Conservation (phyloP, 2,797 vertebrate species). For the Chaetodon trifasciatus region DNA sequence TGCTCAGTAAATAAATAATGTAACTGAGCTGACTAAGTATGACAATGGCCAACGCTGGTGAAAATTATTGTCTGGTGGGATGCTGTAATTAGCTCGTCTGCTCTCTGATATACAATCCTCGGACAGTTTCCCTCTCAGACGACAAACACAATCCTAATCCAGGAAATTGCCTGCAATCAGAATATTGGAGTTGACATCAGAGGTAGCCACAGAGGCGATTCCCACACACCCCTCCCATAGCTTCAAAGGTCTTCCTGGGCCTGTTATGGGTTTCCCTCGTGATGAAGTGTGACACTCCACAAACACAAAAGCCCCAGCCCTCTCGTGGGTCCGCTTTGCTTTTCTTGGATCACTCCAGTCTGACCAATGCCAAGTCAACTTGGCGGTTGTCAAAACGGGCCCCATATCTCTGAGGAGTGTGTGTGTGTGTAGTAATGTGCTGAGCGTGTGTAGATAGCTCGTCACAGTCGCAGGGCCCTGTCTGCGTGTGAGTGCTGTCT, state of each 20-base stretch:
- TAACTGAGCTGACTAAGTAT: conserved; percentile 25
- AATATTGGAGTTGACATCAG: conserved; percentile 94
- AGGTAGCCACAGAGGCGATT: conserved; percentile 88
- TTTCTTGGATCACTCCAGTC: conserved; percentile 81
- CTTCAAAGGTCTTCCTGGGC: conserved; percentile 93
- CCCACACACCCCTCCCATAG: conserved; percentile 86
- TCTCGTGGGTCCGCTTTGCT: conserved; percentile 92
- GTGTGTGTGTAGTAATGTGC: conserved; percentile 80
- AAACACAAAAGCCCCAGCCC: conserved; percentile 95
- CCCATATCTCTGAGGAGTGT: conserved; percentile 89
- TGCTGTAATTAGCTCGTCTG: conserved; percentile 81
- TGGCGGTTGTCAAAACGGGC: conserved; percentile 93
- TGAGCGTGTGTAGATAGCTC: conserved; percentile 80
- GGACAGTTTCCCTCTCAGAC: conserved; percentile 84
- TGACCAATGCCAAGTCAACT: conserved; percentile 94
- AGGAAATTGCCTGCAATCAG: conserved; percentile 89
- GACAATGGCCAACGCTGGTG: conserved; percentile 24
- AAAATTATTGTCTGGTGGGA: conserved; percentile 70
- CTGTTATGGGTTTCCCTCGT: conserved; percentile 94
- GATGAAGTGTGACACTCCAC: conserved; percentile 98
- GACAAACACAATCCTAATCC: conserved; percentile 90
- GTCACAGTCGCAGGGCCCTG: conserved; percentile 59
- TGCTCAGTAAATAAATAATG: conserved; percentile 28
- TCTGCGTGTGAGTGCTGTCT: conserved; percentile 77
- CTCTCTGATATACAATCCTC: conserved; percentile 85